phyloP scores from a whole-genome alignment of 2,113 vertebrate species.

The Saccopteryx leptura region DNA sequence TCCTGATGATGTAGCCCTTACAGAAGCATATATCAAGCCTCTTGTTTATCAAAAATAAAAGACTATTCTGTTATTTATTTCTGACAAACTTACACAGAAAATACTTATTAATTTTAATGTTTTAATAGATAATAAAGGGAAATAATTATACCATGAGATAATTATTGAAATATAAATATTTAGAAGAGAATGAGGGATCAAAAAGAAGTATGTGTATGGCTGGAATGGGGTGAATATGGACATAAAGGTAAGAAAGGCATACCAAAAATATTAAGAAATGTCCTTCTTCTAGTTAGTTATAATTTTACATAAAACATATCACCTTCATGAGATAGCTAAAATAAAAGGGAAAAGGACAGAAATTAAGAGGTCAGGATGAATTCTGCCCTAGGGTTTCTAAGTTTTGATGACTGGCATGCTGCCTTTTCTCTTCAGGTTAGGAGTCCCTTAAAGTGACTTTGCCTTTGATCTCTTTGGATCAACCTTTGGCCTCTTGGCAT shows the following conservation, averaged over 20 bases:
- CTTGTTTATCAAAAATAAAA: neutral
- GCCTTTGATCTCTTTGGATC: neutral
- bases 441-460: slow-evolving; percentile 21
- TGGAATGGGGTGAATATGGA: rapidly evolving
- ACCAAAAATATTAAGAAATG: neutral
- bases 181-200: neutral
- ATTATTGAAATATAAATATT: neutral
- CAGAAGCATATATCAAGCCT: neutral
- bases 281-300: neutral
- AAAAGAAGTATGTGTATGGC: neutral
- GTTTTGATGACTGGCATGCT: neutral
- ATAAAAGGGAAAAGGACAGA: neutral
- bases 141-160: neutral
- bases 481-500: slow-evolving; percentile 31
- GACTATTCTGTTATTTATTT: neutral
- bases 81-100: neutral
- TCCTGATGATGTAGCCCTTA: neutral
- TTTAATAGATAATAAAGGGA: neutral
- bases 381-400: neutral
- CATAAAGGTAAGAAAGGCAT: neutral
- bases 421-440: slow-evolving; percentile 33
- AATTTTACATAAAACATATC: neutral
- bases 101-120: neutral
- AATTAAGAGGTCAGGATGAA: neutral
- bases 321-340: neutral